Evolutionary conservation across 2,888 invertebrate genomes (phyloP), one percentile per base, ranked within the genome.

Genomic region (Tiliacea citrago): DNA sequence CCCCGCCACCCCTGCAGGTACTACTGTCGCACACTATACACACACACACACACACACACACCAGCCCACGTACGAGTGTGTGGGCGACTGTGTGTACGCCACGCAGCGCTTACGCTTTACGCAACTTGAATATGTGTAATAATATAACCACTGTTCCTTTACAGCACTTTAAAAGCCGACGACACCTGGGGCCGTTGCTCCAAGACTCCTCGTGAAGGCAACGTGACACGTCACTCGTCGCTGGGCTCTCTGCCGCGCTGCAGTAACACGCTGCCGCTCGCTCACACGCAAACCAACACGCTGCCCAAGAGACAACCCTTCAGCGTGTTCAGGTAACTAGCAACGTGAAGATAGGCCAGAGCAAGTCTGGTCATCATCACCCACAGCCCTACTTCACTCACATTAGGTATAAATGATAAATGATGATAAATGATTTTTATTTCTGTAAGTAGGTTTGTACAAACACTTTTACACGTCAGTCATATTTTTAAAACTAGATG

Each of bases 171-270:
- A 5, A 79, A 77, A 53, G 81, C 90, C 42, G 88, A 89, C 29
- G 63, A 62, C 5, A 24, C 66, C 16, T 75, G 79, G 74, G 39
- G 58, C 18, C 73, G 72, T 0, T 76, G 78, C n/a, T 65, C 79
- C 24, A 35, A 18, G 13, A 8, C 35, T 4, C 73, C 67, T 7
- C 72, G 65, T 60, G 82, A 68, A 18, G 65, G 65, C 55, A 81
- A 75, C 77, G 94, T 93, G 83, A 90, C 92, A 69, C 93, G 94
- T 0, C 92, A 93, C 90, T 91, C 92, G 75, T 95, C 95, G 70
- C 91, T 95, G 78, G 93, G 93, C 84, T 90, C 94, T 3, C 91
- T 95, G 83, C 92, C 93, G 60, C 91, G 90, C 24, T 73, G 74
- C 61, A 57, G 68, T 63, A 77, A 76, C 71, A 90, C 72, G n/a